Evolutionary conservation across 1,140 invertebrate genomes (phyloP), one percentile per base, ranked within the genome.

Genomic region (Phenacoccus solenopsis): DNA sequence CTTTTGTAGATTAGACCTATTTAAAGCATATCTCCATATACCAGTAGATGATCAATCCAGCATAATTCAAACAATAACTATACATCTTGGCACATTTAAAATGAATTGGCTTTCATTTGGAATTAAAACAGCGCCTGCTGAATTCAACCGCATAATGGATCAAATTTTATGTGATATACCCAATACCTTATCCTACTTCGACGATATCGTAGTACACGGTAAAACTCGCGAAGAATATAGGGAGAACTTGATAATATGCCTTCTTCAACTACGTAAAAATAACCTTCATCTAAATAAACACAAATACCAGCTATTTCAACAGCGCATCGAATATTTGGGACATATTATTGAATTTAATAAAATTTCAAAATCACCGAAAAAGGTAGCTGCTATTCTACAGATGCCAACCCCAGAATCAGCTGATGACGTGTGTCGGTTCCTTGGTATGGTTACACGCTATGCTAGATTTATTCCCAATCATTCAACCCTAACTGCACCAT

Each of bases 401-500:
- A 76, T 74, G 13, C 72, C 75, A 12, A 32, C 35, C 4, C 80
- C 80, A 16, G 74, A 67, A 38, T 78, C 78, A 71, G 74, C 75
- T 1, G 74, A 73, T 3, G 56, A 72, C 75, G 70, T 80, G 76
- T 57, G 72, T 49, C 59, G 69, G 24, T 77, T 79, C 71, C 35
- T 79, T n/a, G 78, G 78, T 10, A 49, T 77, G 56, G 59, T 76
- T 7, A 76, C 73, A n/a, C 78, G 74, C 70, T 79, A 78, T 67
- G 30, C 69, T n/a, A 67, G 72, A 59, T 80, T 76, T 70, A 72
- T 80, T 21, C 72, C 71, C 27, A 72, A 72, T 57, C 30, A 67
- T 13, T 35, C 74, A 7, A 59, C 64, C 20, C 57, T 67, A 9
- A 38, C 61, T 7, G 21, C 68, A 12, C 74, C 74, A 20, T 13